Evolutionary conservation across 2,888 invertebrate species (phyloP).

Genomic region (Pinctada fucata): DNA sequence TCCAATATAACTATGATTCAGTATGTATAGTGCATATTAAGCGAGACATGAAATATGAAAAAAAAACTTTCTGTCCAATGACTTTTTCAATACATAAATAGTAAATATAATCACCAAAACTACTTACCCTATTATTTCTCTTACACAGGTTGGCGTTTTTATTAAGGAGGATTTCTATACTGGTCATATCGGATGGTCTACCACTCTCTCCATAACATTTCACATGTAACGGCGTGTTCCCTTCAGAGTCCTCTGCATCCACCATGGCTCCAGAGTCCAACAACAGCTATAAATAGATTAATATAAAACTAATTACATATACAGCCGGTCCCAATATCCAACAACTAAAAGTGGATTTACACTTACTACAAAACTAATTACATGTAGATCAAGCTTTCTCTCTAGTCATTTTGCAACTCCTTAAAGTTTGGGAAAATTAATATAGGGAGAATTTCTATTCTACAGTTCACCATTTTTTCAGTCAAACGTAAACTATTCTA

Average conservation of each 20-base stretch:
- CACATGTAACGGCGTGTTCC: constrained; percentile 75
- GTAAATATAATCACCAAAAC: background rate
- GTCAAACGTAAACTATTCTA: too few relatives aligned
- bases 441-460: too few relatives aligned
- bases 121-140: constrained; percentile 70
- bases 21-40: too few relatives aligned
- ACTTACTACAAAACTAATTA: too few relatives aligned
- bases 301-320: background rate
- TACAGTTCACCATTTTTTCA: too few relatives aligned
- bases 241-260: constrained; percentile 71
- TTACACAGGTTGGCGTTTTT: constrained; percentile 66
- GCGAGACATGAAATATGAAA: too few relatives aligned
- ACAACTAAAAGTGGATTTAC: background rate
- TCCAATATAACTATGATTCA: too few relatives aligned
- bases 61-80: too few relatives aligned
- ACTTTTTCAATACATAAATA: too few relatives aligned
- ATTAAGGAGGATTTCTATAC: constrained; percentile 68
- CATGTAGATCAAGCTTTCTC: background rate
- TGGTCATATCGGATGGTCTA: constrained; percentile 63
- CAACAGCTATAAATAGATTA: constrained; percentile 56
- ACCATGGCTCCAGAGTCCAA: constrained; percentile 72
- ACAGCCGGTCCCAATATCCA: background rate
- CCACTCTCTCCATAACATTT: constrained; percentile 75
- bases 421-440: too few relatives aligned
- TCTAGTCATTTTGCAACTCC: too few relatives aligned